Percentiles rank a stretch among this genome's conserved stretches.
phyloP scores from a whole-genome alignment of 1,140 invertebrate genomes.

The Drosophila santomea region DNA sequence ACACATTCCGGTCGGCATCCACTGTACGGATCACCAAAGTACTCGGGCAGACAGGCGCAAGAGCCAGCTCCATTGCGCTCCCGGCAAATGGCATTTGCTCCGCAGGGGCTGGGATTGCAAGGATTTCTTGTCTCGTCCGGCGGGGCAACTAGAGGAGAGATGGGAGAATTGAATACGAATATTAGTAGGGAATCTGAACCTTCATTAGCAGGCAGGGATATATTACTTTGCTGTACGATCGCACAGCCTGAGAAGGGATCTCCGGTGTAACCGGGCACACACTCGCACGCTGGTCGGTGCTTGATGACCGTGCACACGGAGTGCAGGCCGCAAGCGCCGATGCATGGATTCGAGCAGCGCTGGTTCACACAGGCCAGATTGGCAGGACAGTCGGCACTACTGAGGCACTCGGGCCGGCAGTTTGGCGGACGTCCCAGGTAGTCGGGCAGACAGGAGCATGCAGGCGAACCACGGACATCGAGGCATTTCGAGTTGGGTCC shows the following conservation, averaged over 20 bases:
- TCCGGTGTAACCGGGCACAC: slow-evolving; percentile 90
- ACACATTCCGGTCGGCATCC: slow-evolving; percentile 90
- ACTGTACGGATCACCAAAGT: slow-evolving; percentile 91
- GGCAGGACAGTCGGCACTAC: slow-evolving; percentile 90
- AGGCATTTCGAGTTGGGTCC: slow-evolving; percentile 92
- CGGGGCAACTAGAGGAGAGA: slow-evolving; percentile 64
- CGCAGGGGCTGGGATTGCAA: slow-evolving; percentile 92
- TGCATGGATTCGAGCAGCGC: slow-evolving; percentile 92
- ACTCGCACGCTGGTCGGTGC: slow-evolving; percentile 90
- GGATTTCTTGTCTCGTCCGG: slow-evolving; percentile 86
- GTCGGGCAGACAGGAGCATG: slow-evolving; percentile 90
- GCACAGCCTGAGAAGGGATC: slow-evolving; percentile 90
- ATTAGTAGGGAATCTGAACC: slow-evolving; percentile 19
- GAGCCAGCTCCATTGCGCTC: slow-evolving; percentile 91
- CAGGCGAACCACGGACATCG: slow-evolving; percentile 89
- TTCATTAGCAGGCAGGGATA: slow-evolving; percentile 7
- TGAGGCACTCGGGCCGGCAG: slow-evolving; percentile 91
- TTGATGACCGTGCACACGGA: slow-evolving; percentile 91
- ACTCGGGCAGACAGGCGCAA: slow-evolving; percentile 90
- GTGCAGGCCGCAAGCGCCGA: slow-evolving; percentile 90
- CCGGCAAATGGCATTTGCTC: slow-evolving; percentile 91
- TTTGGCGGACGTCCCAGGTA: slow-evolving; percentile 92
- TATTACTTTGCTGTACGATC: slow-evolving; percentile 84
- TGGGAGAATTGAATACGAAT: neutral
- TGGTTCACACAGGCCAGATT: slow-evolving; percentile 91